Percentiles rank a stretch among this genome's conserved stretches.
Evolutionary conservation across 1,140 invertebrate species (phyloP).

Genomic region (Belonocnema kinseyi): DNA sequence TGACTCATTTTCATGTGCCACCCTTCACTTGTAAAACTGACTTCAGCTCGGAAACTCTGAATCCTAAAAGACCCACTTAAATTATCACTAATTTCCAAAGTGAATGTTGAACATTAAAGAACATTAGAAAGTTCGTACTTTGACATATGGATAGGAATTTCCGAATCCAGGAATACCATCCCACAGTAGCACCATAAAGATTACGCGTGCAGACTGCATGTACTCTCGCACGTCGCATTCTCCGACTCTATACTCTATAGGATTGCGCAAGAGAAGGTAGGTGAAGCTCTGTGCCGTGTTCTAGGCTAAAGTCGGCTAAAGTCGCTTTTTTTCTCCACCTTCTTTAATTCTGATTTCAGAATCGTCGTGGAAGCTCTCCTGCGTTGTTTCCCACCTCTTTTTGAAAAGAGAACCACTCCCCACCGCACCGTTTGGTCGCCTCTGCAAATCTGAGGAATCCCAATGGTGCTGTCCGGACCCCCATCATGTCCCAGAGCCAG

Average conservation of each 20-base stretch:
- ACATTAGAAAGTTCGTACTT: too few species aligned
- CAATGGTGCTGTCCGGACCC: constrained; percentile 6
- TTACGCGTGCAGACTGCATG: constrained; percentile 5
- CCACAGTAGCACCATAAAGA: not conserved
- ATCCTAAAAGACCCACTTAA: too few species aligned
- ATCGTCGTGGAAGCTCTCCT: not conserved
- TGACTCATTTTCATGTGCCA: too few species aligned
- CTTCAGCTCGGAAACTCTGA: too few species aligned
- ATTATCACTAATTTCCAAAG: too few species aligned
- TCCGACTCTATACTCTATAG: not conserved
- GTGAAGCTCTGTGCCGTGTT: not conserved
- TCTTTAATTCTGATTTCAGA: not conserved
- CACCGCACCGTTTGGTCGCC: not conserved
- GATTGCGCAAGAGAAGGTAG: constrained; percentile 9
- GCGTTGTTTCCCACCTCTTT: not conserved
- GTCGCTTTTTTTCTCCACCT: not conserved
- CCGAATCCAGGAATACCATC: not conserved
- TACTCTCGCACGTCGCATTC: constrained; percentile 1
- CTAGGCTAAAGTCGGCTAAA: not conserved
- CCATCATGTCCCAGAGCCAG: constrained; percentile 15
- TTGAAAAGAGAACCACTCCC: not conserved
- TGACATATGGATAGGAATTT: too few species aligned
- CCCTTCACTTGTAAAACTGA: too few species aligned
- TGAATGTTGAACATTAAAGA: too few species aligned
- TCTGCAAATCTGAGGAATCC: constrained; percentile 14